phyloP scores from a whole-genome alignment of 2,888 invertebrate genomes.

The Pristionchus entomophagus region DNA sequence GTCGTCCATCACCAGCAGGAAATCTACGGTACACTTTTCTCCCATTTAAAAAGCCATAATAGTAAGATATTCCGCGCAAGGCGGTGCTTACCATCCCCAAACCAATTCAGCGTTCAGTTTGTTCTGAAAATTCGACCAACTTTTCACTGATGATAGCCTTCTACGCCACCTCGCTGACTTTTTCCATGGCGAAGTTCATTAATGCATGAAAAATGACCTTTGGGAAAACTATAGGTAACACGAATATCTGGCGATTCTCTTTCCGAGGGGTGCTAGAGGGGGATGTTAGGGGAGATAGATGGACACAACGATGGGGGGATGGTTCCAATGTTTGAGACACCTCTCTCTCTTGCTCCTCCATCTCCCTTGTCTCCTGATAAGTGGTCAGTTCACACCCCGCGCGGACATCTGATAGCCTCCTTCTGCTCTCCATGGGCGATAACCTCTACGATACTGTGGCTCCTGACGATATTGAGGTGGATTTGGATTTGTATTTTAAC shows the following conservation, averaged over 20 bases:
- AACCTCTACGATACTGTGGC: conserved; percentile 36
- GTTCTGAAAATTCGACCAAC: no score
- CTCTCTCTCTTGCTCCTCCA: neutral
- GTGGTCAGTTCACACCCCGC: neutral
- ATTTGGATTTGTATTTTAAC: no score
- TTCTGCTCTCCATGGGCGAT: neutral
- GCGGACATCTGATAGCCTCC: conserved; percentile 22
- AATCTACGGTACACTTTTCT: conserved; percentile 26
- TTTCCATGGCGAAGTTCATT: no score
- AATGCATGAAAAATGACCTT: no score
- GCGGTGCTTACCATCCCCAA: no score
- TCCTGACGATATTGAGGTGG: neutral
- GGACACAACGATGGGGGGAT: conserved; percentile 20
- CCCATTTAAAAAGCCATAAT: no score
- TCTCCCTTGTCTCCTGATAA: conserved; percentile 8
- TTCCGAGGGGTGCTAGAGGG: no score
- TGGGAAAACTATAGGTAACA: neutral
- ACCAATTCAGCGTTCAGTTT: no score
- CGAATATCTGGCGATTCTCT: neutral
- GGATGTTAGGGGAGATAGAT: neutral
- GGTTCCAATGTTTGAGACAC: conserved; percentile 32
- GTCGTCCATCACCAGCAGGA: conserved; percentile 23
- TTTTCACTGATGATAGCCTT: no score
- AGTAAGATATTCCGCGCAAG: no score
- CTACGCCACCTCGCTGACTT: no score